These are phyloP conservation scores for Melanocharis versteri DNA, from an alignment of 2,113 vertebrate genomes.

Conservation along the genomic window DNA sequence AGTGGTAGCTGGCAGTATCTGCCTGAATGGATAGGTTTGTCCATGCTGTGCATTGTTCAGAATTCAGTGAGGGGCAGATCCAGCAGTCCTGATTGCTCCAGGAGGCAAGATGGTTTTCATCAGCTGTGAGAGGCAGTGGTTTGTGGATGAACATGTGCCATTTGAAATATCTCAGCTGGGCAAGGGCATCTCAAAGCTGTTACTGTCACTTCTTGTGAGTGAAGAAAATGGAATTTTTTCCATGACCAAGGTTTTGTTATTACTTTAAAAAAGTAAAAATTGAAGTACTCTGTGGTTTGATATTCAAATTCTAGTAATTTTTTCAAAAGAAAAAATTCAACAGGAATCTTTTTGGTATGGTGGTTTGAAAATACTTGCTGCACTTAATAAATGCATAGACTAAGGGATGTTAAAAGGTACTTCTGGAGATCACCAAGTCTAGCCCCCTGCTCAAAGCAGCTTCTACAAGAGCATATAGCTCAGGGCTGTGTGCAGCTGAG, in stretches of 20 bases:
- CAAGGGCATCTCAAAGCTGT: neutral
- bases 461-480: neutral
- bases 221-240: neutral
- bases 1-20: neutral
- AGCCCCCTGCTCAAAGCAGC: neutral
- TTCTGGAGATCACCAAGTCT: neutral
- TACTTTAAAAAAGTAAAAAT: neutral
- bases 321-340: neutral
- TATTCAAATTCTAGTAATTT: neutral
- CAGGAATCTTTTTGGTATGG: neutral
- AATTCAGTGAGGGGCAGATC: neutral
- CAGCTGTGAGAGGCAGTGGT: neutral
- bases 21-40: neutral
- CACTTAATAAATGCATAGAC: neutral
- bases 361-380: neutral
- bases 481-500: neutral
- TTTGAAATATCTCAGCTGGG: neutral
- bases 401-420: neutral
- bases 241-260: neutral
- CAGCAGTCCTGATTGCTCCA: neutral
- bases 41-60: neutral
- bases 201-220: neutral
- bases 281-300: neutral
- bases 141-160: neutral
- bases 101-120: neutral